Conservation (phyloP, 2,113 vertebrate genomes). For the Dasyurus viverrinus region DNA sequence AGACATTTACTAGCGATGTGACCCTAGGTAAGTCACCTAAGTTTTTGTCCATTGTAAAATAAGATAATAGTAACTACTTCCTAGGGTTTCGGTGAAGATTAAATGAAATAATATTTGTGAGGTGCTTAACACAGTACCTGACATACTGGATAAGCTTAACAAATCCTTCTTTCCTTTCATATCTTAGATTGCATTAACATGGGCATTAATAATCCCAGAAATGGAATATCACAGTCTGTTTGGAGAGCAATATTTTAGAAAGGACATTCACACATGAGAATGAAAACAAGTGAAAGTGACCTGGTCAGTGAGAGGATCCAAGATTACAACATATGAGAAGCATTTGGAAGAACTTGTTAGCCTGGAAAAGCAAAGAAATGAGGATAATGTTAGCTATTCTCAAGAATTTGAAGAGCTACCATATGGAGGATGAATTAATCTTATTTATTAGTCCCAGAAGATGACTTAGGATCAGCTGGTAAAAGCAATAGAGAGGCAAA, state of each 20-base stretch:
- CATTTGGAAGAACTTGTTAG: not conserved
- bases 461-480: not conserved
- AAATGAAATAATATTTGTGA: not conserved
- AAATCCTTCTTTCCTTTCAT: not conserved
- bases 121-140: not conserved
- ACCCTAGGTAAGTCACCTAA: not conserved
- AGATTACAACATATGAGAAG: not conserved
- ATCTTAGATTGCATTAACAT: not conserved
- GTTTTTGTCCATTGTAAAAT: not conserved
- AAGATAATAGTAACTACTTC: not conserved
- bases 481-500: not conserved
- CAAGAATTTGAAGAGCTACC: not conserved
- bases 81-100: not conserved
- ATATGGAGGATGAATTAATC: not conserved
- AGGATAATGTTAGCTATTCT: not conserved
- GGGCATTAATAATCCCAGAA: not conserved
- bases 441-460: not conserved
- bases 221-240: not conserved
- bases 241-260: not conserved
- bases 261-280: not conserved
- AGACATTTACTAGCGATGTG: not conserved
- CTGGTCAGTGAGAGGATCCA: not conserved
- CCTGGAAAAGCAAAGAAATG: not conserved
- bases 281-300: not conserved
- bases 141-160: not conserved